phyloP scores from a whole-genome alignment of 2,888 invertebrate genomes.

The Sarcophaga variegata region DNA sequence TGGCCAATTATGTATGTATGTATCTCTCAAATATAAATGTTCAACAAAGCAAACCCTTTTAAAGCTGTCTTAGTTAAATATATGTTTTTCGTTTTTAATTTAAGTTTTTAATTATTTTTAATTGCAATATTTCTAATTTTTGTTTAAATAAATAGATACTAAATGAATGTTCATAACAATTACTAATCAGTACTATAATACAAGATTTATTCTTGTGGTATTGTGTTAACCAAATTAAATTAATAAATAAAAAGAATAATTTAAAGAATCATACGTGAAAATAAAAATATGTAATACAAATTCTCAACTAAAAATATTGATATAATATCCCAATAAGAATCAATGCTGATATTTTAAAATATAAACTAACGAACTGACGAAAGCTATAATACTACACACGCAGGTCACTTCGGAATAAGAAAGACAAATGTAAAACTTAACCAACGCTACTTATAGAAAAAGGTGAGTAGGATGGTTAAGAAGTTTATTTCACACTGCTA shows the following conservation, averaged over 20 bases:
- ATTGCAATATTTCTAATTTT: too few relatives aligned
- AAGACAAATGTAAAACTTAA: constrained; percentile 29
- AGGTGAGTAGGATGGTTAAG: constrained; percentile 32
- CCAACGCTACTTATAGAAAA: constrained; percentile 27
- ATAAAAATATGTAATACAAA: constrained; percentile 27
- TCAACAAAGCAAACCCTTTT: too few relatives aligned
- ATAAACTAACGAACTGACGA: constrained; percentile 20
- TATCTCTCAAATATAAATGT: too few relatives aligned
- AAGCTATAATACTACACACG: constrained; percentile 19
- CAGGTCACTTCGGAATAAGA: constrained; percentile 37
- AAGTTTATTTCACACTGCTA: constrained; percentile 12
- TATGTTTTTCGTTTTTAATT: too few relatives aligned
- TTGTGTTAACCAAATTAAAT: neutral
- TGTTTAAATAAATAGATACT: too few relatives aligned
- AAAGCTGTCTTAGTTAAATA: too few relatives aligned
- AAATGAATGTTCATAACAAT: too few relatives aligned
- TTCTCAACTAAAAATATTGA: constrained; percentile 33
- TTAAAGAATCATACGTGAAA: constrained; percentile 17
- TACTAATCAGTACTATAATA: too few relatives aligned
- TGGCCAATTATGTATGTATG: too few relatives aligned
- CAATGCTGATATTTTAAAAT: too few relatives aligned
- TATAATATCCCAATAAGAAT: constrained; percentile 24
- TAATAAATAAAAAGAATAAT: constrained; percentile 9
- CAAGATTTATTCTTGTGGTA: too few relatives aligned
- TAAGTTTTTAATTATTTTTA: too few relatives aligned